phyloP scores from a whole-genome alignment of 2,888 invertebrate genomes.

The Acleris literana region DNA sequence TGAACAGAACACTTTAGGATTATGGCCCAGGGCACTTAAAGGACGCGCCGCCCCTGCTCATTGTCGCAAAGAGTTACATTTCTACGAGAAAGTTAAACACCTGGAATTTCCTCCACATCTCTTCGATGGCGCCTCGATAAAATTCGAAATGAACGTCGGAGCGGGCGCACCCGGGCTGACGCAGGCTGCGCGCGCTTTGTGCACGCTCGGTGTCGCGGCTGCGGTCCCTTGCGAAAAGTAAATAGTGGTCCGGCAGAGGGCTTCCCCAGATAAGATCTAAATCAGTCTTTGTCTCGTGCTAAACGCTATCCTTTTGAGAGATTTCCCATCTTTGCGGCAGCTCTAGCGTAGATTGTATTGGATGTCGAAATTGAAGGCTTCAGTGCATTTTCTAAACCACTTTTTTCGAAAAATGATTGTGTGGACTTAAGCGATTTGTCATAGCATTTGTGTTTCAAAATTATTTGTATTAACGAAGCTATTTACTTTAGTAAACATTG shows the following conservation, averaged over 20 bases:
- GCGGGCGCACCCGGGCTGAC: conserved; percentile 35
- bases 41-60: conserved; percentile 58
- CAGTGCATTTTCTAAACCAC: conserved; percentile 52
- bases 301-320: conserved; percentile 80
- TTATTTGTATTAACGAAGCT: not conserved
- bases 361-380: conserved; percentile 64
- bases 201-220: conserved; percentile 53
- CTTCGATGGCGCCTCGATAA: conserved; percentile 38
- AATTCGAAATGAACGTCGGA: conserved; percentile 39
- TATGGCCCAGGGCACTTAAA: conserved; percentile 67
- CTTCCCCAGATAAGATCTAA: conserved; percentile 71
- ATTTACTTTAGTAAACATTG: not conserved
- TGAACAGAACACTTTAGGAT: conserved; percentile 61
- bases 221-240: conserved; percentile 72
- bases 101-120: conserved; percentile 54
- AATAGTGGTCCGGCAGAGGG: conserved; percentile 74
- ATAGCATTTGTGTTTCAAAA: conserved; percentile 22
- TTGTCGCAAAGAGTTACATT: conserved; percentile 54
- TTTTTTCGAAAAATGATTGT: conserved; percentile 34
- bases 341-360: conserved; percentile 67
- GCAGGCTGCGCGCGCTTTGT: conserved; percentile 55
- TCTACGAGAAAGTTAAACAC: conserved; percentile 54
- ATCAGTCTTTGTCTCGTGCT: conserved; percentile 79
- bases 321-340: conserved; percentile 74
- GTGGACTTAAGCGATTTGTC: conserved; percentile 24